phyloP scores from a whole-genome alignment of 2,888 invertebrate species.

The Pollenia griseotomentosa region DNA sequence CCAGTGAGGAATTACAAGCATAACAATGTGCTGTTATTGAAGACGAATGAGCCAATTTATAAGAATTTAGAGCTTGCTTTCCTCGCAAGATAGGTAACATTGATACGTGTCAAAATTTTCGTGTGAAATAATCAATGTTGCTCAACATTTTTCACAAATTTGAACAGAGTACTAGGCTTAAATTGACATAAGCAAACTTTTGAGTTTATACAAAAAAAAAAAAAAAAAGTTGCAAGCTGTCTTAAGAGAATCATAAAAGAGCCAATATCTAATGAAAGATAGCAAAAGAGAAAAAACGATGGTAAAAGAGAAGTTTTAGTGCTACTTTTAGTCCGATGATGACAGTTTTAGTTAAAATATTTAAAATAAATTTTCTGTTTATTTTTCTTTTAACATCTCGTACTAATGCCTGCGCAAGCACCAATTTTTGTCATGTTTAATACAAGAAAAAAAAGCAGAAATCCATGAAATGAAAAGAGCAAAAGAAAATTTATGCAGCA shows the following conservation, averaged over 20 bases:
- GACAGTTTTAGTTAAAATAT: slow-evolving; percentile 10
- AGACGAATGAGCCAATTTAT: no score
- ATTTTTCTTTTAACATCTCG: slow-evolving; percentile 30
- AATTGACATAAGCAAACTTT: slow-evolving; percentile 31
- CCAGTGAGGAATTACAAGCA: no score
- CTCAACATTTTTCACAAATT: no score
- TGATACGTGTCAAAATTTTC: no score
- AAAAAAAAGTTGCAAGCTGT: slow-evolving; percentile 18
- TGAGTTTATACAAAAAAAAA: slow-evolving; percentile 21
- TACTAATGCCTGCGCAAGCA: slow-evolving; percentile 51
- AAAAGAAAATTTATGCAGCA: slow-evolving; percentile 25
- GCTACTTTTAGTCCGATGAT: slow-evolving; percentile 11
- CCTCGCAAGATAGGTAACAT: no score
- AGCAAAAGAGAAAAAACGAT: background rate
- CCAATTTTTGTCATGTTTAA: slow-evolving; percentile 52
- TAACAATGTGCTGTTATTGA: no score
- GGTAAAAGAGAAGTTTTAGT: slow-evolving; percentile 5
- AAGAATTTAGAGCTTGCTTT: no score
- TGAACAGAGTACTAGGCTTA: no score
- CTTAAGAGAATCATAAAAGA: slow-evolving; percentile 29
- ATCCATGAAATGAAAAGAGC: background rate
- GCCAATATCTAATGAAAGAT: background rate
- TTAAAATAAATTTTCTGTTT: slow-evolving; percentile 14
- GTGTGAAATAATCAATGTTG: no score
- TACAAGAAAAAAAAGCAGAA: background rate